Evolutionary conservation across 2,113 vertebrate species (phyloP), one percentile per base, ranked within the genome.

Genomic region (Origma solitaria): DNA sequence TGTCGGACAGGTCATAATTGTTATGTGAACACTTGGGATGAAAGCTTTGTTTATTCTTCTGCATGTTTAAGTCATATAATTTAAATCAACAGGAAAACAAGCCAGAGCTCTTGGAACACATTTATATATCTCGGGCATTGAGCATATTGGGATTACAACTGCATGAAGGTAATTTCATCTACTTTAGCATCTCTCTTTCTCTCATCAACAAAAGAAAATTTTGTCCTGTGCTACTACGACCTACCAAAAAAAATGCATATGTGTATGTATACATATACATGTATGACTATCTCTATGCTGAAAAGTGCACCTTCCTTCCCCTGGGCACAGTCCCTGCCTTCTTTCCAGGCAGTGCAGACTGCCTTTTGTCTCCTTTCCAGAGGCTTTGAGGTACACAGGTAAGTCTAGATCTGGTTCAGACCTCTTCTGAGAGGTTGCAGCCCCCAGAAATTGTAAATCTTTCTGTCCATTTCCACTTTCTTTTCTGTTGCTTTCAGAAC

Each of bases 1-100:
- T 83, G 20, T 31, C 49, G 0, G 2, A 60, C 7, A 51, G 9
- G 71, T 35, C 33, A 42, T 66, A 54, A 88, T 37, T 70, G n/a
- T 65, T 79, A 51, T 25, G 49, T 30, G 49, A 70, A 60, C 0
- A 2, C 0, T 0, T 61, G 25, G 22, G 17, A 27, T 56, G 23
- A 76, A n/a, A 66, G 23, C 9, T 92, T 82, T 27, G 30, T 28
- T 13, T 54, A 5, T 51, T 68, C 35, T 57, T 68, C 40, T 54
- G 35, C 11, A 25, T 3, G 0, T 75, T 37, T 35, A 16, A 83
- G 64, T 54, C 45, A 40, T 25, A 17, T 21, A 56, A 38, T 45
- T 56, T 35, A 70, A 82, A 83, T 35, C 8, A 58, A 24, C 13
- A 83, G 30, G 44, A 79, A 65, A 30, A 25, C 66, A 44, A 27